These are phyloP conservation scores for Melanotaenia pygmaea DNA, from an alignment of 2,797 vertebrate species.

Conservation along the genomic window DNA sequence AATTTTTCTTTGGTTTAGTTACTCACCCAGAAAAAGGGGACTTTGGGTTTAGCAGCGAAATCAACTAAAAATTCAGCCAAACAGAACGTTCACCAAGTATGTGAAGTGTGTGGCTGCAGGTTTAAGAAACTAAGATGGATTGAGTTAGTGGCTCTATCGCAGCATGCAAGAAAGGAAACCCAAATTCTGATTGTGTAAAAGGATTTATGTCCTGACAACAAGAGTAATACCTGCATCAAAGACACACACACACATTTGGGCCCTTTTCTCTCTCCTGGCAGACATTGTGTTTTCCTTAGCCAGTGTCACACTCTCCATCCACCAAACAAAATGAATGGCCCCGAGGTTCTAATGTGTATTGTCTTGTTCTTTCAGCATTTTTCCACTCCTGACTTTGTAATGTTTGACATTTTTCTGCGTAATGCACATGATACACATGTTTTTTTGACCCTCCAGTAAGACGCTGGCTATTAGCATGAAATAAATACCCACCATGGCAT, in stretches of 20 bases:
- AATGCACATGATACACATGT: slow-evolving; percentile 48
- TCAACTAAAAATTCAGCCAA: background rate
- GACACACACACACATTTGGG: background rate
- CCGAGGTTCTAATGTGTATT: slow-evolving; percentile 15
- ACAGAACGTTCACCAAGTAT: background rate
- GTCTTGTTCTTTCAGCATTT: slow-evolving; percentile 24
- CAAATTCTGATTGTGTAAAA: background rate
- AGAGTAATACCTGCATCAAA: background rate
- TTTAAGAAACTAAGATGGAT: background rate
- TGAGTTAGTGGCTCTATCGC: background rate
- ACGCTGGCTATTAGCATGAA: slow-evolving; percentile 68
- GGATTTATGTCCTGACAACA: background rate
- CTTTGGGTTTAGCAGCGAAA: background rate
- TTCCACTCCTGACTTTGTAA: slow-evolving; percentile 38
- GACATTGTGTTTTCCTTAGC: background rate
- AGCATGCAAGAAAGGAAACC: background rate
- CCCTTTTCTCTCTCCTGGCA: background rate
- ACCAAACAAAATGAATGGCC: slow-evolving; percentile 32
- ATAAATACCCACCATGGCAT: slow-evolving; percentile 68
- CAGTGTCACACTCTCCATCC: slow-evolving; percentile 16
- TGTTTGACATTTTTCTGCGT: slow-evolving; percentile 55
- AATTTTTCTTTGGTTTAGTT: background rate
- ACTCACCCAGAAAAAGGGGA: background rate
- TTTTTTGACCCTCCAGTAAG: slow-evolving; percentile 48
- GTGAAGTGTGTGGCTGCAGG: background rate